phyloP scores from a whole-genome alignment of 2,888 invertebrate genomes.

The Metalampra italica region DNA sequence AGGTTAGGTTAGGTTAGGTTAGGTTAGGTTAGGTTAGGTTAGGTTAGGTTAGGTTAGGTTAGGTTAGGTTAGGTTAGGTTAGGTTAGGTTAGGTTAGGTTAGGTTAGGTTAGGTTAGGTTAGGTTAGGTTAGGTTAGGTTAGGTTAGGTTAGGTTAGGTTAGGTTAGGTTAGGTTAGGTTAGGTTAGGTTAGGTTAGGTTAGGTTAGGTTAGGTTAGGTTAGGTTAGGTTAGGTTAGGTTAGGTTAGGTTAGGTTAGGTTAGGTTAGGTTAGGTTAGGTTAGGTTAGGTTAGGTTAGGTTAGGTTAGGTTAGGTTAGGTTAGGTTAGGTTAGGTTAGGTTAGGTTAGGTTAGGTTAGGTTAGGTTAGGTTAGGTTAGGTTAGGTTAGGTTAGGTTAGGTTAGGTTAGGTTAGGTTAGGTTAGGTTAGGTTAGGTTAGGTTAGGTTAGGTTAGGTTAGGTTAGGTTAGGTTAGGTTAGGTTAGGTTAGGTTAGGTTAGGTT shows the following conservation, averaged over 20 bases:
- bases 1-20: constrained; percentile 2
- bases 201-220: constrained; percentile 9
- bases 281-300: constrained; percentile 13
- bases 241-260: constrained; percentile 9
- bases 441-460: constrained; percentile 2
- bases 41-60: neutral
- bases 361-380: constrained; percentile 13
- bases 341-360: constrained; percentile 14
- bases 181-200: constrained; percentile 6
- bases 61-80: neutral
- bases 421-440: constrained; percentile 5
- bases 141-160: constrained; percentile 2
- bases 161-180: constrained; percentile 2
- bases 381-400: constrained; percentile 14
- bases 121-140: constrained; percentile 1
- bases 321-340: constrained; percentile 14
- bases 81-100: constrained; percentile 7
- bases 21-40: constrained; percentile 9
- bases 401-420: constrained; percentile 11
- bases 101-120: constrained; percentile 3
- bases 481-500: constrained; percentile 5
- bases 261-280: constrained; percentile 14
- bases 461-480: constrained; percentile 5
- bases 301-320: constrained; percentile 14
- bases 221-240: constrained; percentile 11